phyloP scores from a whole-genome alignment of 2,888 invertebrate genomes.

The Lymantria monacha region DNA sequence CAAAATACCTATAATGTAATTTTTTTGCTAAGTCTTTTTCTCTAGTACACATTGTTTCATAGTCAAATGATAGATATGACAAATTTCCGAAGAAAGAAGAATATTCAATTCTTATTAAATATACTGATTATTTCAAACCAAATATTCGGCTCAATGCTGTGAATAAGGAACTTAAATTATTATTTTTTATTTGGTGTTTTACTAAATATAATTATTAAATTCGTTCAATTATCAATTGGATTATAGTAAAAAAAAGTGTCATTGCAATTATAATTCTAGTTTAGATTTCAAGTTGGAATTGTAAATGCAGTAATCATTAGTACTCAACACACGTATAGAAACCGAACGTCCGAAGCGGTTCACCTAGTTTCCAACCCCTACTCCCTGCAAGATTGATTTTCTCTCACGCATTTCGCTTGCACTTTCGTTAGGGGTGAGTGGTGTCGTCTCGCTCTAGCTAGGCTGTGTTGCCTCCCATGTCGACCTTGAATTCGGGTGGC shows the following conservation, averaged over 20 bases:
- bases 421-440: slow-evolving; percentile 64
- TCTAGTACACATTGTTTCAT: no score
- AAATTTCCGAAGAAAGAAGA: no score
- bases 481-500: slow-evolving; percentile 76
- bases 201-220: no score
- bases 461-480: slow-evolving; percentile 50
- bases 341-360: slow-evolving; percentile 58
- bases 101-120: no score
- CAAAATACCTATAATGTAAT: no score
- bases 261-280: background rate
- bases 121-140: no score
- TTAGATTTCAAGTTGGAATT: slow-evolving; percentile 13
- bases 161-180: no score
- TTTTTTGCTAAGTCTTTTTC: no score
- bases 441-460: slow-evolving; percentile 55
- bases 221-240: no score
- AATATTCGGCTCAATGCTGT: no score
- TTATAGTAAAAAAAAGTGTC: background rate
- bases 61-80: no score
- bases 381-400: slow-evolving; percentile 81
- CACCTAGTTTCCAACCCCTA: slow-evolving; percentile 74
- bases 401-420: slow-evolving; percentile 77
- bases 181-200: no score
- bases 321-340: slow-evolving; percentile 45
- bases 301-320: slow-evolving; percentile 44